phyloP scores from a whole-genome alignment of 1,140 invertebrate genomes.

The Drosophila kanapiae region DNA sequence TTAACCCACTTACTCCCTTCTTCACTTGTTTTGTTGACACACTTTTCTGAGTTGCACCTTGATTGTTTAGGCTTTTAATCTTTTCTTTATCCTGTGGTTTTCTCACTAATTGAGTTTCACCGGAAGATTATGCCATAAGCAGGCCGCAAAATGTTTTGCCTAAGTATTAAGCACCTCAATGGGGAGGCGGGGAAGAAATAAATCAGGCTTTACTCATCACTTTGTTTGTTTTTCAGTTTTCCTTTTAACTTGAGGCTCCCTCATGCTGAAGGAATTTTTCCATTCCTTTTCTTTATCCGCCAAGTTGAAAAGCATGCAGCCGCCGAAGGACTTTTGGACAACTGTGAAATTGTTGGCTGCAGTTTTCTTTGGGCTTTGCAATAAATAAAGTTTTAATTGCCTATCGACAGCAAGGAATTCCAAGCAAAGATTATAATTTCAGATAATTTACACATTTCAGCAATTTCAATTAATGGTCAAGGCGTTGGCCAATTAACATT shows the following conservation, averaged over 20 bases:
- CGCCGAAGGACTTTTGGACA: conserved; percentile 19
- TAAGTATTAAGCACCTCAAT: background rate
- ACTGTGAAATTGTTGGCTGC: conserved; percentile 49
- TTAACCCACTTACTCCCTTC: background rate
- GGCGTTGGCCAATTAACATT: conserved; percentile 25
- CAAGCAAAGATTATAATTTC: conserved; percentile 48
- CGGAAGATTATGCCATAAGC: conserved; percentile 7
- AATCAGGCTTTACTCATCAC: conserved; percentile 27
- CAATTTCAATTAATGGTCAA: conserved; percentile 60
- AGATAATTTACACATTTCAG: conserved; percentile 35
- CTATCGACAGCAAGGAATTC: conserved; percentile 24
- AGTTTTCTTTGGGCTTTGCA: conserved; percentile 31
- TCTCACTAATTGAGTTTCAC: conserved; percentile 32
- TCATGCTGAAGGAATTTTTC: conserved; percentile 1
- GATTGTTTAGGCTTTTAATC: conserved; percentile 24
- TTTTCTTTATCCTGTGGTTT: conserved; percentile 14
- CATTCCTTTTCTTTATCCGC: background rate
- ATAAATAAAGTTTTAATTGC: conserved; percentile 79
- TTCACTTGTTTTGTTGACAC: conserved; percentile 2
- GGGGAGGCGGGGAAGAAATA: conserved; percentile 1
- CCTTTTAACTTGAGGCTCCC: conserved; percentile 28
- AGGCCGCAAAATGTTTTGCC: conserved; percentile 15
- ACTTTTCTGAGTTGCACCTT: conserved; percentile 8
- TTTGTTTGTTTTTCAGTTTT: conserved; percentile 37
- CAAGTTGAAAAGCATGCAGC: conserved; percentile 46